These are phyloP conservation scores for Drosophila varians DNA, from an alignment of 1,140 invertebrate species.

Conservation along the genomic window DNA sequence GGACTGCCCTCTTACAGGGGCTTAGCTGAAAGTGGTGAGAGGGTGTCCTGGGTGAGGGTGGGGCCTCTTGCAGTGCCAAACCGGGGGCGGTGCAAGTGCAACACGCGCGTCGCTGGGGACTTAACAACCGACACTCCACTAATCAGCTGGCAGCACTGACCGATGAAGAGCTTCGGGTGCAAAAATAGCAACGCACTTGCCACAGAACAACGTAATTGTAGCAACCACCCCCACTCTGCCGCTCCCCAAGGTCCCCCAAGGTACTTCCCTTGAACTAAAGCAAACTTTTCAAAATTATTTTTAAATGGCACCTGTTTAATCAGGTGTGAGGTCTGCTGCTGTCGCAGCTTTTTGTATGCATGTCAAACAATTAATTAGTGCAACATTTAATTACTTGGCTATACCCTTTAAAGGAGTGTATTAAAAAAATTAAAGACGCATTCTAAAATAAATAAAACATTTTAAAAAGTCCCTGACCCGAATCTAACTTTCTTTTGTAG, in stretches of 20 bases:
- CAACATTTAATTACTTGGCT: conserved; percentile 10
- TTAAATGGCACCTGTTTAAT: conserved; percentile 69
- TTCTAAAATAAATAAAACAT: too few relatives aligned
- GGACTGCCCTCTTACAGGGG: background rate
- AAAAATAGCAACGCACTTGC: conserved; percentile 60
- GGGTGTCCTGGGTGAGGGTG: background rate
- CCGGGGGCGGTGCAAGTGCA: conserved; percentile 15
- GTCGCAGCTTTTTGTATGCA: conserved; percentile 28
- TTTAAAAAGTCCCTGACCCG: too few relatives aligned
- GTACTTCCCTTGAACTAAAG: conserved; percentile 1
- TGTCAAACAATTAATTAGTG: conserved; percentile 55
- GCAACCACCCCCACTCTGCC: background rate
- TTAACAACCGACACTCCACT: conserved; percentile 1
- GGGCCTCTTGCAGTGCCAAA: too few relatives aligned
- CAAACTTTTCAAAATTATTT: conserved; percentile 56
- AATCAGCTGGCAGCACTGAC: conserved; percentile 20
- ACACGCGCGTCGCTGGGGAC: conserved; percentile 17
- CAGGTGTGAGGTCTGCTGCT: conserved; percentile 48
- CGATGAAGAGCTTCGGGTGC: conserved; percentile 24
- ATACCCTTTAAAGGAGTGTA: background rate
- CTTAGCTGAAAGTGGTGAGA: background rate
- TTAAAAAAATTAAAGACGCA: too few relatives aligned
- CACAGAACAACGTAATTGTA: conserved; percentile 29
- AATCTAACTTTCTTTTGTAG: too few relatives aligned
- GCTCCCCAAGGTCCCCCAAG: background rate